phyloP scores from a whole-genome alignment of 2,888 invertebrate genomes.

The Dorcus parallelipipedus region DNA sequence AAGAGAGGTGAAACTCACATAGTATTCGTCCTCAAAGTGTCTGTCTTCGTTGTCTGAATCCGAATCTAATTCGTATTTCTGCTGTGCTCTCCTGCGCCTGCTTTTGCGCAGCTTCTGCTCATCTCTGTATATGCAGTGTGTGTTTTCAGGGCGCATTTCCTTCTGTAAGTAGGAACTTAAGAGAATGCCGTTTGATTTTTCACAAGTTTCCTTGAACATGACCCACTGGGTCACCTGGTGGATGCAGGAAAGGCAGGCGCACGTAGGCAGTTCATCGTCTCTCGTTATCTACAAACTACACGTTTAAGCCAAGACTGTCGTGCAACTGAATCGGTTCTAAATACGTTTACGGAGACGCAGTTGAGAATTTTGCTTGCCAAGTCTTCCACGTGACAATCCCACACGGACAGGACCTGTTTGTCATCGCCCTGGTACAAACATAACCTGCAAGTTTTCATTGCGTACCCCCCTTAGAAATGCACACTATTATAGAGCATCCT shows the following conservation, averaged over 20 bases:
- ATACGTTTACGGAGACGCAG: slow-evolving; percentile 35
- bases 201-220: slow-evolving; percentile 32
- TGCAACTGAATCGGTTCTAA: background rate
- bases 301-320: background rate
- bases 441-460: slow-evolving; percentile 34
- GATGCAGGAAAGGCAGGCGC: slow-evolving; percentile 31
- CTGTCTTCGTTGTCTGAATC: slow-evolving; percentile 8
- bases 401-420: slow-evolving; percentile 28
- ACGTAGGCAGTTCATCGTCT: slow-evolving; percentile 29
- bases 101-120: background rate
- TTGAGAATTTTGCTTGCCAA: slow-evolving; percentile 32
- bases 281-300: slow-evolving; percentile 26
- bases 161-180: slow-evolving; percentile 9
- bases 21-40: slow-evolving; percentile 16
- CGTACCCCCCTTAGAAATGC: background rate
- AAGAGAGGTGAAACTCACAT: background rate
- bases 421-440: slow-evolving; percentile 32
- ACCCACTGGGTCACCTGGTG: slow-evolving; percentile 34
- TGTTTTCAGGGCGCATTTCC: background rate
- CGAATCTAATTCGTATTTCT: background rate
- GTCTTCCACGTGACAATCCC: slow-evolving; percentile 28
- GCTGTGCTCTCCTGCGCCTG: background rate
- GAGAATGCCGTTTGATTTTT: slow-evolving; percentile 31
- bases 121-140: no score
- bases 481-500: no score